phyloP scores from a whole-genome alignment of 2,113 vertebrate genomes.

The Centrocercus urophasianus region DNA sequence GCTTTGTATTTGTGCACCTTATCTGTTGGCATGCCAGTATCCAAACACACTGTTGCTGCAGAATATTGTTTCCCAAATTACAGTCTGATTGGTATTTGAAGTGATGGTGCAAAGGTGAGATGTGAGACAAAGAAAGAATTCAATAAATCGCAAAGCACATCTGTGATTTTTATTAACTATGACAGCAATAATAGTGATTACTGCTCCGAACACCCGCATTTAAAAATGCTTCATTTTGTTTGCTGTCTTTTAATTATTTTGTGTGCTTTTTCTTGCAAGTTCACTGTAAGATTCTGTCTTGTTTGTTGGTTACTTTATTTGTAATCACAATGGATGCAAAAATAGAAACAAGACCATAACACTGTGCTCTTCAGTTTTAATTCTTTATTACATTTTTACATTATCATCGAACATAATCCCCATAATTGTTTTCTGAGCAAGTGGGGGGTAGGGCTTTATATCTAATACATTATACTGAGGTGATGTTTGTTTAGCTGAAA shows the following conservation, averaged over 20 bases:
- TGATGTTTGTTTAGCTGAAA: constrained; percentile 90
- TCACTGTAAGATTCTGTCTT: constrained; percentile 73
- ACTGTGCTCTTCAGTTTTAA: constrained; percentile 80
- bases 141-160: constrained; percentile 66
- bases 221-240: constrained; percentile 72
- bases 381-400: constrained; percentile 84
- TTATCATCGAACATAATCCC: constrained; percentile 83
- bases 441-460: constrained; percentile 83
- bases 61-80: constrained; percentile 77
- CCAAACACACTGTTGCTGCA: constrained; percentile 47
- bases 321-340: constrained; percentile 74
- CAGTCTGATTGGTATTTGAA: constrained; percentile 78
- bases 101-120: constrained; percentile 77
- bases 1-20: constrained; percentile 47
- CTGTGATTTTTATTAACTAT: constrained; percentile 79
- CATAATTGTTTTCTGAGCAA: constrained; percentile 83
- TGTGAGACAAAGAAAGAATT: constrained; percentile 78
- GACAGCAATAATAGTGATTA: constrained; percentile 78
- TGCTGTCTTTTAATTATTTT: constrained; percentile 78
- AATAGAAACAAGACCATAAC: constrained; percentile 71
- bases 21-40: constrained; percentile 60
- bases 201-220: constrained; percentile 41
- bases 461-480: constrained; percentile 84
- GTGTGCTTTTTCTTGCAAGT: constrained; percentile 71
- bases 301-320: constrained; percentile 76